Percentiles rank a stretch among this genome's conserved stretches.
Conservation (phyloP, 2,888 invertebrate species). For the Xylota segnis region DNA sequence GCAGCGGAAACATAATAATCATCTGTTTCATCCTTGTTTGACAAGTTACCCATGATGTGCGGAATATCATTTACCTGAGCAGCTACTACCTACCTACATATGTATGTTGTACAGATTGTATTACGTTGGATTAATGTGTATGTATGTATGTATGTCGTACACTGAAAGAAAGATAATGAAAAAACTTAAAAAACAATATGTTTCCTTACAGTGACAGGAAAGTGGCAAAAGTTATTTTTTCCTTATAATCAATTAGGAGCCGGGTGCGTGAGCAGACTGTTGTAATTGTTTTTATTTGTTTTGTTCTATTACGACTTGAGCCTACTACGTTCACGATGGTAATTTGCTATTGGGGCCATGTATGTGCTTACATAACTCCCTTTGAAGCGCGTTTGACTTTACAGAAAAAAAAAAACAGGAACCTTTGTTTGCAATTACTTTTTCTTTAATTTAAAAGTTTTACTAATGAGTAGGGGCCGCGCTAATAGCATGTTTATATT, state of each 20-base stretch:
- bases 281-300: slow-evolving; percentile 29
- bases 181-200: slow-evolving; percentile 60
- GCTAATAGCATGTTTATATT: not conserved
- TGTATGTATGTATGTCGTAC: not conserved
- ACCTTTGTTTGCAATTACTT: not conserved
- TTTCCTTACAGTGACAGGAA: slow-evolving; percentile 20
- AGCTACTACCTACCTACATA: not conserved
- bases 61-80: slow-evolving; percentile 59
- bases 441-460: not conserved
- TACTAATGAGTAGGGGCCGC: no score
- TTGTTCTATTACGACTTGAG: not conserved
- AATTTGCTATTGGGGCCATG: not conserved
- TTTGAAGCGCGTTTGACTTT: not conserved
- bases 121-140: slow-evolving; percentile 40
- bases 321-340: not conserved
- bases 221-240: slow-evolving; percentile 24
- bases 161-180: slow-evolving; percentile 60
- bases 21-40: slow-evolving; percentile 69
- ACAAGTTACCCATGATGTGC: slow-evolving; percentile 51
- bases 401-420: not conserved
- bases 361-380: not conserved
- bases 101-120: slow-evolving; percentile 11
- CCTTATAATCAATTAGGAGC: slow-evolving; percentile 55
- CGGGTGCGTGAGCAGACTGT: slow-evolving; percentile 41
- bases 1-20: slow-evolving; percentile 62